Evolutionary conservation across 1,140 invertebrate species (phyloP).

Genomic region (Diorhabda carinulata): DNA sequence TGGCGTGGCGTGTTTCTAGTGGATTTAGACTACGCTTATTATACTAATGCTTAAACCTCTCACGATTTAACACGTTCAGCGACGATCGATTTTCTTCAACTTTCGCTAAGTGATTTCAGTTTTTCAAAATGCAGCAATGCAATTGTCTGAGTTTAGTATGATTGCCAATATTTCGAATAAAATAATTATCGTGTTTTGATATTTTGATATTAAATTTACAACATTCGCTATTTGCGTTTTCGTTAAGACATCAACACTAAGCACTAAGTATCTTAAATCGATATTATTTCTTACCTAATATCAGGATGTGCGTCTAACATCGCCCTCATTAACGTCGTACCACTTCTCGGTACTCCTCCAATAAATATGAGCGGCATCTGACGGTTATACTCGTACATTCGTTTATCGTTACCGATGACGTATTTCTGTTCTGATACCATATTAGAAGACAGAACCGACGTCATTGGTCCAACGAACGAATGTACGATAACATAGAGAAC

Average conservation of each 20-base stretch:
- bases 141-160: too few relatives aligned
- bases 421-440: conserved; percentile 53
- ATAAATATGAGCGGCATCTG: conserved; percentile 95
- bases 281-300: conserved; percentile 61
- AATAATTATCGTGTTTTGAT: too few relatives aligned
- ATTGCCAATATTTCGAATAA: too few relatives aligned
- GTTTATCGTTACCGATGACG: conserved; percentile 59
- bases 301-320: conserved; percentile 99
- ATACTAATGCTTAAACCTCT: too few relatives aligned
- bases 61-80: too few relatives aligned
- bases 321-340: conserved; percentile 94
- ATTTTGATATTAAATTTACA: too few relatives aligned
- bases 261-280: neutral
- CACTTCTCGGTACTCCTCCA: conserved; percentile 93
- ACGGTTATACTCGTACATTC: conserved; percentile 70
- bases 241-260: neutral
- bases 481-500: conserved; percentile 26
- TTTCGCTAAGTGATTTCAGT: too few relatives aligned
- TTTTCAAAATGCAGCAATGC: too few relatives aligned
- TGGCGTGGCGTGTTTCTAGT: too few relatives aligned
- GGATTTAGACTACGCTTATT: too few relatives aligned
- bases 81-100: too few relatives aligned
- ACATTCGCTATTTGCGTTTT: too few relatives aligned
- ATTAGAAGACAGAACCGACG: conserved; percentile 9
- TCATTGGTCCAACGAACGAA: conserved; percentile 14